Evolutionary conservation across 53 echinoderm and acorn worm genomes (phyloP), one percentile per base, ranked within the genome.

Genomic region (Astropecten irregularis): DNA sequence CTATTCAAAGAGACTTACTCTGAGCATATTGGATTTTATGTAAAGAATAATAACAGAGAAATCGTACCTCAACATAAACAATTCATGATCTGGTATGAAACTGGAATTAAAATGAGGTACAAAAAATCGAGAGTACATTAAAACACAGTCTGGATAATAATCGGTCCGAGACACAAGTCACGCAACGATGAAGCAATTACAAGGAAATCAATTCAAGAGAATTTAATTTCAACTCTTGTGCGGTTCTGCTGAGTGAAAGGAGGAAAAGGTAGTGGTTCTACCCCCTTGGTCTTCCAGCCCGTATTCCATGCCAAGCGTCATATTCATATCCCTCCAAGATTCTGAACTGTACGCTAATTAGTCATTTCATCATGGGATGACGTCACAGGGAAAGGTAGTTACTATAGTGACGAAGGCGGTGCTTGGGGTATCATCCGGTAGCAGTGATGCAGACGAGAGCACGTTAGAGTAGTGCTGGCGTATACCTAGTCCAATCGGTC

Each of bases 361-460:
- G 74, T 74, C 74, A 57, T 57, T 74, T 74, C 74, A 74, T 57
- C 58, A 26, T 35, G 25, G 21, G 56, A 51, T 74, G 74, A 74
- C 74, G 74, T 74, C 74, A 74, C 74, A n/a, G 32, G 56, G 74
- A 53, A 57, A 57, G 35, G 38, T 31, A 36, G 58, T 74, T 74
- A 33, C 58, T 53, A 74, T 74, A 51, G 57, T 31, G 74, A 74
- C 74, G 56, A 56, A 74, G 74, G 74, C 74, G 74, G 74, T 34
- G 74, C 74, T 57, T 74, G 39, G 74, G 74, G 39, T 74, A 54
- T 56, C 55, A 74, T 74, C 38, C 58, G 74, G 74, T 74, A n/a
- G 58, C 52, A 56, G 74, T 57, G 56, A 56, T 50, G 74, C 57
- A 44, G 53, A 71, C 51, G 74, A 74, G 20, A 20, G 18, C 36